Base-by-base conservation (phyloP, 53 echinoderm and acorn worm species). In the Luidia sarsii region DNA sequence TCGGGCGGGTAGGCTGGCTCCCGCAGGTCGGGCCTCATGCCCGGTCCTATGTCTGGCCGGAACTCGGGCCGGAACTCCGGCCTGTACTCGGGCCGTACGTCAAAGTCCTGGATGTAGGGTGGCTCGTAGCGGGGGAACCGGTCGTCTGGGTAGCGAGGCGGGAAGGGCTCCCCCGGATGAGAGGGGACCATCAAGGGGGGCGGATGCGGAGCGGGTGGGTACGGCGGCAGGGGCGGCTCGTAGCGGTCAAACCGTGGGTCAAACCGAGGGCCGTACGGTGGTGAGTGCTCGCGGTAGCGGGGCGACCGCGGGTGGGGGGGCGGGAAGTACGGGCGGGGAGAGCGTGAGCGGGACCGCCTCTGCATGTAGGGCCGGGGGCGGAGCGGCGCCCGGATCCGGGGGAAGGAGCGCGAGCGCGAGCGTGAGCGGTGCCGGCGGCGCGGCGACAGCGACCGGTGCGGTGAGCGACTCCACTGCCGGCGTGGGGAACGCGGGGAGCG, bases 241-340 rank as follows among this genome's bases (percentile, higher is more conserved):
- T 65, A 90, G 16, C 67, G 41, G 66, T 90, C 86, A 67, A 45
- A 86, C 43, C 82, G 82, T 23, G 86, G 86, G 3, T 81, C 82
- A 38, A 18, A 70, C 4, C 67, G 81, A 38, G 68, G 36, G n/a
- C n/a, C n/a, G 11, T 6, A 41, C 37, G 15, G 55, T 4, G 84
- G 91, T 21, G 68, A 86, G 71, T 53, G 70, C 13, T 79, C 80
- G 59, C 91, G 56, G 32, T 66, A 67, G 11, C 87, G 86, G 10
- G 86, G 86, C 16, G 83, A 65, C 62, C 91, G 85, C 37, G 80
- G 65, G 28, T 50, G 39, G 36, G 73, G 83, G 28, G 53, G 39
- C 33, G 73, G 83, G 31, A 74, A 81, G 37, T 60, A 94, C 41
- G 86, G 91, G 55, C 82, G 82, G 23, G 90, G 91, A 10, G 92